Conservation (phyloP, 2,113 vertebrate genomes). For the Nansenia antarctica region DNA sequence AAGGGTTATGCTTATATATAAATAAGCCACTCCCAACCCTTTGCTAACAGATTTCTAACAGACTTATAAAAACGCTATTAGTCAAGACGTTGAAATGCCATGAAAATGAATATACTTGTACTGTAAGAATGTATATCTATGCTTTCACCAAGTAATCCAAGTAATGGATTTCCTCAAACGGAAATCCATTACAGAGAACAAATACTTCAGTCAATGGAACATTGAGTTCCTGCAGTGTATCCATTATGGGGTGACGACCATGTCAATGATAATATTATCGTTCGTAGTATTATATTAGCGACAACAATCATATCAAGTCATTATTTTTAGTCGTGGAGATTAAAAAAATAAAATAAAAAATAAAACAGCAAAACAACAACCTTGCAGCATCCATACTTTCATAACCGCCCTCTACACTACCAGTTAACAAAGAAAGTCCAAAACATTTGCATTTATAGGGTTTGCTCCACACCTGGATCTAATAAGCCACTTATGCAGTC, state of each 20-base stretch:
- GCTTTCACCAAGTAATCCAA: no score
- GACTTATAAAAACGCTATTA: neutral
- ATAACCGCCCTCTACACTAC: neutral
- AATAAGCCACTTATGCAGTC: constrained; percentile 56
- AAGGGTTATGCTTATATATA: no score
- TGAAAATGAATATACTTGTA: neutral
- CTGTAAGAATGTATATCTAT: no score
- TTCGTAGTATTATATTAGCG: neutral
- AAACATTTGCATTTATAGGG: constrained; percentile 74
- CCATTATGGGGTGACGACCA: neutral
- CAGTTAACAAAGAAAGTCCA: constrained; percentile 9
- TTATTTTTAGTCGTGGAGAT: neutral
- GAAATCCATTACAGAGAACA: neutral
- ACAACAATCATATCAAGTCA: neutral
- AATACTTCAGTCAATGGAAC: neutral
- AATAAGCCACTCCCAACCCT: no score
- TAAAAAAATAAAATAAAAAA: constrained; percentile 7
- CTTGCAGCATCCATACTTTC: neutral
- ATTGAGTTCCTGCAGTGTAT: neutral
- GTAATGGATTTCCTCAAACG: neutral
- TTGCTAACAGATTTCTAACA: no score
- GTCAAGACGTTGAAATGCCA: neutral
- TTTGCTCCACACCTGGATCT: constrained; percentile 67
- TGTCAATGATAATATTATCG: neutral
- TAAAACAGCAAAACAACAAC: neutral